Evolutionary conservation across 2,113 vertebrate genomes (phyloP).

Genomic region (Pedetes capensis): DNA sequence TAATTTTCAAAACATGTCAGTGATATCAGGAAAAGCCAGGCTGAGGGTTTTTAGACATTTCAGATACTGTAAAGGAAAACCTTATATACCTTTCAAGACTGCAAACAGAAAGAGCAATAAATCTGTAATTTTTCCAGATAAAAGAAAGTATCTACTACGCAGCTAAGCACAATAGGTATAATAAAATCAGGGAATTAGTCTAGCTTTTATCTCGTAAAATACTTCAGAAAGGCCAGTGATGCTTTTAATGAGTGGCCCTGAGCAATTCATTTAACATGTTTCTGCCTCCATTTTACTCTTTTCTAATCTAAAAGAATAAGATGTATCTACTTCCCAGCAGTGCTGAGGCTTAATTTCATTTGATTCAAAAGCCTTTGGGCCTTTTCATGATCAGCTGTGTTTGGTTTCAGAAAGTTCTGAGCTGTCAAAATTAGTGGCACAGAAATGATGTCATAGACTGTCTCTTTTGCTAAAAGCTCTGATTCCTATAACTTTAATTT

Average conservation of each 20-base stretch:
- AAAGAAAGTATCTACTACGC: slow-evolving; percentile 43
- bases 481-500: neutral
- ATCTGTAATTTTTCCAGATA: slow-evolving; percentile 24
- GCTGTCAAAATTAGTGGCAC: slow-evolving; percentile 40
- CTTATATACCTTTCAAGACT: neutral
- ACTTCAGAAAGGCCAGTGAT: slow-evolving; percentile 61
- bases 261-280: slow-evolving; percentile 72
- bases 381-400: slow-evolving; percentile 52
- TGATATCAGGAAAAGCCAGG: neutral
- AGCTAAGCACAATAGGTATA: slow-evolving; percentile 46
- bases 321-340: slow-evolving; percentile 50
- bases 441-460: slow-evolving; percentile 26
- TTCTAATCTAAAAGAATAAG: slow-evolving; percentile 71
- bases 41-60: neutral
- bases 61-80: neutral
- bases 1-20: slow-evolving; percentile 6
- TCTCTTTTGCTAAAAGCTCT: neutral
- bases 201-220: slow-evolving; percentile 68
- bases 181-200: slow-evolving; percentile 63
- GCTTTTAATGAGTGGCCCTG: slow-evolving; percentile 72
- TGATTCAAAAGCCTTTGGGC: slow-evolving; percentile 58
- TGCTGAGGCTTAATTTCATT: slow-evolving; percentile 64
- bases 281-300: slow-evolving; percentile 63
- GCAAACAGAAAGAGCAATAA: slow-evolving; percentile 32
- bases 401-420: slow-evolving; percentile 58